phyloP scores from a whole-genome alignment of 2,888 invertebrate species.

The Pterostichus niger region DNA sequence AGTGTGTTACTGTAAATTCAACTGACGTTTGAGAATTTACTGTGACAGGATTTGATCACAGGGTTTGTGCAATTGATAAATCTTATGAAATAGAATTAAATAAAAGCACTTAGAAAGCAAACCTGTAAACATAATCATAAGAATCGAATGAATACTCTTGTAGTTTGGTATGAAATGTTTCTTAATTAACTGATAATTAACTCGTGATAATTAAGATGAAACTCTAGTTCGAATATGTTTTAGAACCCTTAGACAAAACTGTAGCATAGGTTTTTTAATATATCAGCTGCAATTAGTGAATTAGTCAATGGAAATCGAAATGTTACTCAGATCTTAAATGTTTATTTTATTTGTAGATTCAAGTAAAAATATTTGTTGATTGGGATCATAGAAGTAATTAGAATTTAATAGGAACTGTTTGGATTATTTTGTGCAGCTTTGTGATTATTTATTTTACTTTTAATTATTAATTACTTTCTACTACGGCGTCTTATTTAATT shows the following conservation, averaged over 20 bases:
- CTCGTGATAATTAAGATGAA: constrained; percentile 56
- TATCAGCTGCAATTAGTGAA: constrained; percentile 56
- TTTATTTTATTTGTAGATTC: constrained; percentile 56
- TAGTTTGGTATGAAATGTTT: constrained; percentile 65
- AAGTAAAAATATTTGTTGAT: constrained; percentile 46
- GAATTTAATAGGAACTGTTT: background rate
- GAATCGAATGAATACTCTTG: constrained; percentile 52
- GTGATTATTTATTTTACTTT: constrained; percentile 31
- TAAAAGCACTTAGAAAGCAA: constrained; percentile 19
- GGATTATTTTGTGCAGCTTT: constrained; percentile 55
- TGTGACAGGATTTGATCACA: constrained; percentile 41
- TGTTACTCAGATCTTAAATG: constrained; percentile 65
- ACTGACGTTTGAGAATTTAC: background rate
- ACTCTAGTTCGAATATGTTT: constrained; percentile 61
- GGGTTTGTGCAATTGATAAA: constrained; percentile 60
- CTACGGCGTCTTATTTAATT: constrained; percentile 28
- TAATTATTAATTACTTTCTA: constrained; percentile 3
- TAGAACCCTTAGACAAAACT: constrained; percentile 43
- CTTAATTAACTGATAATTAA: constrained; percentile 4
- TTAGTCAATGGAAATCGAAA: constrained; percentile 46
- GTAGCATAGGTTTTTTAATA: constrained; percentile 64
- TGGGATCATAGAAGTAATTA: constrained; percentile 57
- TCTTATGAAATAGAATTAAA: constrained; percentile 57
- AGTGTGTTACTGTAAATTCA: background rate
- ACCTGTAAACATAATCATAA: constrained; percentile 34